Evolutionary conservation across 2,888 invertebrate species (phyloP).

Genomic region (Pristionchus japonicus): DNA sequence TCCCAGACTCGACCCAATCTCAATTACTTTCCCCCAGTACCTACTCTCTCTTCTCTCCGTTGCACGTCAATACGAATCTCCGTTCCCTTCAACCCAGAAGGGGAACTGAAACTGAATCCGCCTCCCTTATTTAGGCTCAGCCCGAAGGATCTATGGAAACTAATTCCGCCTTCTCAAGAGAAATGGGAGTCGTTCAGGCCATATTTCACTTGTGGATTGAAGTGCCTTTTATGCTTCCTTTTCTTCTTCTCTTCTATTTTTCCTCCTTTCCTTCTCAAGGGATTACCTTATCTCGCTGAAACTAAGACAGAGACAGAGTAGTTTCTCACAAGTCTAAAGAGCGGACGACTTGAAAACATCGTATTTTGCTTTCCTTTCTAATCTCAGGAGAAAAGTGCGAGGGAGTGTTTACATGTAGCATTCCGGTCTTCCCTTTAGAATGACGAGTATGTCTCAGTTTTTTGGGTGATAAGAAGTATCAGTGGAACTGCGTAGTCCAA

Average conservation of each 20-base stretch:
- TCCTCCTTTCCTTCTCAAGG: neutral
- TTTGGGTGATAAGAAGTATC: neutral
- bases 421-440: neutral
- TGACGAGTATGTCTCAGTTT: neutral
- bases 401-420: neutral
- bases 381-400: neutral
- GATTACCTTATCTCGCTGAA: neutral
- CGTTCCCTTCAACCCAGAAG: neutral
- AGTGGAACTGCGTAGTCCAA: neutral
- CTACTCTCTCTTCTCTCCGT: neutral
- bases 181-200: neutral
- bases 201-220: neutral
- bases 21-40: neutral
- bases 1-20: neutral
- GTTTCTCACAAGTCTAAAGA: neutral
- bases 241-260: neutral
- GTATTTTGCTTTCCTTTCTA: neutral
- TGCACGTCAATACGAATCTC: neutral
- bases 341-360: neutral
- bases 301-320: neutral
- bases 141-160: neutral
- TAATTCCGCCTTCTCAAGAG: neutral
- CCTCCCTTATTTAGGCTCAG: neutral
- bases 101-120: neutral
- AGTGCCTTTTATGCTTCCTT: neutral